Evolutionary conservation across 2,797 vertebrate species (phyloP).

Genomic region (Myotis daubentonii): DNA sequence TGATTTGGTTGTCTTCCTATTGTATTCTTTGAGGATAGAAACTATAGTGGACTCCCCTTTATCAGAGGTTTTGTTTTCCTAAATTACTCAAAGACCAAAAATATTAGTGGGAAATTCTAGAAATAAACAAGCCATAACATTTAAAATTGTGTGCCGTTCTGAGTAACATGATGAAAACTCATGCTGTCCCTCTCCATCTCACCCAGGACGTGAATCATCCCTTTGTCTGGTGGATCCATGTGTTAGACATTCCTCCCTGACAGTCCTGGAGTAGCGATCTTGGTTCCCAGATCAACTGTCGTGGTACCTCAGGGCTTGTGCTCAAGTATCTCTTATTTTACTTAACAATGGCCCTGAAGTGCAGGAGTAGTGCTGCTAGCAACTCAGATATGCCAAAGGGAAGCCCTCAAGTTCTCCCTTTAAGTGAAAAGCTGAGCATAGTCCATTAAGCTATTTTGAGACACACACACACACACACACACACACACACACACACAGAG

Average conservation of each 20-base stretch:
- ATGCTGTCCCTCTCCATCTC: neutral
- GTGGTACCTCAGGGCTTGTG: neutral
- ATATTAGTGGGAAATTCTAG: neutral
- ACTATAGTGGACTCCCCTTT: too few species aligned
- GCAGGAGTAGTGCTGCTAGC: neutral
- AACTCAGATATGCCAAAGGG: neutral
- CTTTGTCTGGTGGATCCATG: neutral
- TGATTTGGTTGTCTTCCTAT: neutral
- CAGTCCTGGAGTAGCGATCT: neutral
- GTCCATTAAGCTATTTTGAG: neutral
- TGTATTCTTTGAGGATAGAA: neutral
- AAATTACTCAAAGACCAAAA: neutral
- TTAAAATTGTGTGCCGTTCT: neutral
- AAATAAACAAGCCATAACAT: neutral
- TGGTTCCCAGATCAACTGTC: neutral
- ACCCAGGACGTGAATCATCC: neutral
- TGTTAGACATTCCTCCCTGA: neutral
- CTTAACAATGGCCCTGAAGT: neutral
- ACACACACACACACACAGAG: too few species aligned
- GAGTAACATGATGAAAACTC: neutral
- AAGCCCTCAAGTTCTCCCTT: neutral
- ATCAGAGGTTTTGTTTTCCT: neutral
- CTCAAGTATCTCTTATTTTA: neutral
- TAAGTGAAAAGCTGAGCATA: neutral
- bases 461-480: too few species aligned